Evolutionary conservation across 2,888 invertebrate genomes (phyloP).

Genomic region (Orthosia gothica): DNA sequence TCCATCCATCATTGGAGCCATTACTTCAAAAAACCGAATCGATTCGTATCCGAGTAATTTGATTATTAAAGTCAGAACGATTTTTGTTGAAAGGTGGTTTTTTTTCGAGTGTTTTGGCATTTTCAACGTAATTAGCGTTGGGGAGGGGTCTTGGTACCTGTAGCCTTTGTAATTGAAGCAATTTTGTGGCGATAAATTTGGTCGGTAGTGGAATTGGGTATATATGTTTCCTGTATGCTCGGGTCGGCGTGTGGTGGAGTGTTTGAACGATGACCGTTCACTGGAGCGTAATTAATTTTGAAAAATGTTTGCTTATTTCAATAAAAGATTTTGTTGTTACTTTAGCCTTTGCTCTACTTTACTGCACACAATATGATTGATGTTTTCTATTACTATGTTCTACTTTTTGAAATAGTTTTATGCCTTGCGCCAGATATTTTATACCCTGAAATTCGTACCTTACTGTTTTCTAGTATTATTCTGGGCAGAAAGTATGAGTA

Average conservation of each 20-base stretch:
- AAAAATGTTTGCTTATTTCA: slow-evolving; percentile 10
- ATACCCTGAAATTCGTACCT: background rate
- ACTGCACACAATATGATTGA: slow-evolving; percentile 11
- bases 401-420: slow-evolving; percentile 7
- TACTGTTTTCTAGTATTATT: background rate
- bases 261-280: slow-evolving; percentile 48
- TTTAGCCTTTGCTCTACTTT: slow-evolving; percentile 9
- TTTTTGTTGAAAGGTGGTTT: slow-evolving; percentile 31
- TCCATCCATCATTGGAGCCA: slow-evolving; percentile 56
- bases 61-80: slow-evolving; percentile 48
- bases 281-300: slow-evolving; percentile 41
- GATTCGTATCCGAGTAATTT: slow-evolving; percentile 61
- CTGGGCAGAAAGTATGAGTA: background rate
- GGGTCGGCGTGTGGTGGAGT: slow-evolving; percentile 54
- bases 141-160: slow-evolving; percentile 63
- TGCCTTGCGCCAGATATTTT: background rate
- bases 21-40: slow-evolving; percentile 59
- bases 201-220: slow-evolving; percentile 55
- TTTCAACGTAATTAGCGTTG: slow-evolving; percentile 58
- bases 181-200: slow-evolving; percentile 72
- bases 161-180: slow-evolving; percentile 71
- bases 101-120: slow-evolving; percentile 42
- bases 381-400: slow-evolving; percentile 2
- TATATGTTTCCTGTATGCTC: slow-evolving; percentile 60
- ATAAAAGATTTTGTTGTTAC: slow-evolving; percentile 16